Conservation (phyloP, 2,888 invertebrate genomes). For the Andricus quercusramuli region DNA sequence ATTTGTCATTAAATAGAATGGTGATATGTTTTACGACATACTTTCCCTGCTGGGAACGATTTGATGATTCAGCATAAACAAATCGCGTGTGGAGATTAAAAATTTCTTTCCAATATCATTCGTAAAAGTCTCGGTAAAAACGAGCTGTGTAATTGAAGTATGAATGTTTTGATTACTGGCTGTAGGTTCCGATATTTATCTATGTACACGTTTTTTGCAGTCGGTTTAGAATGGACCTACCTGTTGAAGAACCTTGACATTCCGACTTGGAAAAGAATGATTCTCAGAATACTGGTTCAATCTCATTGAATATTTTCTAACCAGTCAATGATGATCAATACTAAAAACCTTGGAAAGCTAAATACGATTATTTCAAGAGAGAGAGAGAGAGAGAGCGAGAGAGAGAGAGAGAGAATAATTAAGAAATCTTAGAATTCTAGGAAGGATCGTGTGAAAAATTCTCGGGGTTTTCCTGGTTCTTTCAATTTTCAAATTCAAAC, state of each 20-base stretch:
- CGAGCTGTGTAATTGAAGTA: neutral
- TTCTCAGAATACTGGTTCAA: conserved; percentile 1
- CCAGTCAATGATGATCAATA: neutral
- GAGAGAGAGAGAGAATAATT: too few species aligned
- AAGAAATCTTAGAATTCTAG: neutral
- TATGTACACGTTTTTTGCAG: neutral
- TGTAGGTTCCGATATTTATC: neutral
- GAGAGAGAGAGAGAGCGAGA: too few species aligned
- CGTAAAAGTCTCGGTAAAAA: neutral
- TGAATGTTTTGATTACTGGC: neutral
- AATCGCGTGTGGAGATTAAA: neutral
- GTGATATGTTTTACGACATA: conserved; percentile 10
- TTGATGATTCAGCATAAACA: conserved; percentile 23
- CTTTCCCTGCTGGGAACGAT: conserved; percentile 8
- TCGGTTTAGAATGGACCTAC: conserved; percentile 22
- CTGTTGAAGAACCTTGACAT: conserved; percentile 34
- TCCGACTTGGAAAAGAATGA: conserved; percentile 13
- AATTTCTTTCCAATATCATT: conserved; percentile 6
- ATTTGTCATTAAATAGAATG: conserved; percentile 17
- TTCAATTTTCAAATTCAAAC: too few species aligned
- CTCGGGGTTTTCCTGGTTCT: too few species aligned
- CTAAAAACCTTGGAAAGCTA: conserved; percentile 12
- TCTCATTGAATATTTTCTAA: conserved; percentile 23
- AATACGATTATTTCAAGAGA: neutral
- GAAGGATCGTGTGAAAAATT: neutral